phyloP scores from a whole-genome alignment of 2,797 vertebrate species.

The Amphiprion clarkii region DNA sequence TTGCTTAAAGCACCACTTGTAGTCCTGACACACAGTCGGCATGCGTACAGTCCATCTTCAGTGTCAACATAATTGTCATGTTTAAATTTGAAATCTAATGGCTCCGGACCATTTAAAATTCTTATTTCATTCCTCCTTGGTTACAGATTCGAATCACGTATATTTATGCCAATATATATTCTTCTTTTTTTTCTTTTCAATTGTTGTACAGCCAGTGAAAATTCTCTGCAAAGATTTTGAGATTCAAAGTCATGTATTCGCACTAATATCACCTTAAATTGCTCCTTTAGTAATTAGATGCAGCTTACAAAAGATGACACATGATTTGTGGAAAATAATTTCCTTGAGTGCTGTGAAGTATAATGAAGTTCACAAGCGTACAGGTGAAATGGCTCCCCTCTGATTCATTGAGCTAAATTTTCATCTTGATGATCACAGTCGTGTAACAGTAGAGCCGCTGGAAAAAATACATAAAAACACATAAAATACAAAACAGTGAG shows the following conservation, averaged over 20 bases:
- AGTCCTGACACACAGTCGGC: no score
- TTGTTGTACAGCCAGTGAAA: conserved; percentile 26
- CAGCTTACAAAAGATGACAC: conserved; percentile 18
- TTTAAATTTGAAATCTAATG: background rate
- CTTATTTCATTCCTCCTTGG: background rate
- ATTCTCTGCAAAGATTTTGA: background rate
- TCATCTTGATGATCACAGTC: conserved; percentile 50
- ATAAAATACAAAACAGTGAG: conserved; percentile 39
- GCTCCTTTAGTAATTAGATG: conserved; percentile 38
- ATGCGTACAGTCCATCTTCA: no score
- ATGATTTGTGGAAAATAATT: conserved; percentile 57
- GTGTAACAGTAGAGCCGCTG: conserved; percentile 15
- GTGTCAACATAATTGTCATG: background rate
- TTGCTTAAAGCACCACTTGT: no score
- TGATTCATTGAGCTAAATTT: conserved; percentile 53
- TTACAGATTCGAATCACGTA: background rate
- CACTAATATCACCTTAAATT: conserved; percentile 20
- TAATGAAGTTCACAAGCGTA: conserved; percentile 43
- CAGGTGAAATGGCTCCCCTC: conserved; percentile 54
- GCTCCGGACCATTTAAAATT: background rate
- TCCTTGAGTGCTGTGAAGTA: conserved; percentile 54
- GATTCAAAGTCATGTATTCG: conserved; percentile 41
- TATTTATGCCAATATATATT: background rate
- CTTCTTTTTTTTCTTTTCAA: conserved; percentile 6
- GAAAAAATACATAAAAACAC: conserved; percentile 29